phyloP scores from a whole-genome alignment of 1,140 invertebrate genomes.

The Conus ventricosus region DNA sequence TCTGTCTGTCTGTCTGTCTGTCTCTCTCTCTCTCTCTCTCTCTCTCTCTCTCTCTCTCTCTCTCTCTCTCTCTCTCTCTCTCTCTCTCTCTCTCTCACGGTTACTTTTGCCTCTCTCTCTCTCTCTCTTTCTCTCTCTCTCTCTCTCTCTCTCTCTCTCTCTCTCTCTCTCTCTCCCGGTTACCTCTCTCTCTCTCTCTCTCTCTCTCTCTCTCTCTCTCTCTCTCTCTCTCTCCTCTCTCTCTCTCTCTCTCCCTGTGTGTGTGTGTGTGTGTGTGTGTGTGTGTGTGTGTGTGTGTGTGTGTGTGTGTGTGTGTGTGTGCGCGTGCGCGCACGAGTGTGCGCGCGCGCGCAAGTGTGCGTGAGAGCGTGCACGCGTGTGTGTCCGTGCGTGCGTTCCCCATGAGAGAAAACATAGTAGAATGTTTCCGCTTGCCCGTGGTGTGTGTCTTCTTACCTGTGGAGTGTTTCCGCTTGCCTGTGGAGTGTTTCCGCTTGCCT shows the following conservation, averaged over 20 bases:
- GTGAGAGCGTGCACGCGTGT: neutral
- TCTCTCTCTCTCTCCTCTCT: neutral
- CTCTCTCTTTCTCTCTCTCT: neutral
- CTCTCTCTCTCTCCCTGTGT: neutral
- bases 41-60: conserved; percentile 10
- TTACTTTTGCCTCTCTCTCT: neutral
- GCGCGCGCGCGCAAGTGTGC: no score
- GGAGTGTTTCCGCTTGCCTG: no score
- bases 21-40: neutral
- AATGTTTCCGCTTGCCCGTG: no score
- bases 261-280: neutral
- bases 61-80: conserved; percentile 6
- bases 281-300: neutral
- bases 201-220: neutral
- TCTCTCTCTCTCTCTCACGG: neutral
- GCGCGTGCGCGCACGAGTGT: no score
- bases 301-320: neutral
- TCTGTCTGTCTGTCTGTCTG: neutral
- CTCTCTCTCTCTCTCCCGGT: neutral
- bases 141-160: neutral
- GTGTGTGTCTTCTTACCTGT: neutral
- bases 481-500: no score
- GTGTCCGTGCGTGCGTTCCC: neutral
- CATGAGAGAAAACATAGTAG: no score
- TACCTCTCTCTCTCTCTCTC: neutral